Conservation (phyloP, 1,140 invertebrate genomes). For the Drosophila cardini region DNA sequence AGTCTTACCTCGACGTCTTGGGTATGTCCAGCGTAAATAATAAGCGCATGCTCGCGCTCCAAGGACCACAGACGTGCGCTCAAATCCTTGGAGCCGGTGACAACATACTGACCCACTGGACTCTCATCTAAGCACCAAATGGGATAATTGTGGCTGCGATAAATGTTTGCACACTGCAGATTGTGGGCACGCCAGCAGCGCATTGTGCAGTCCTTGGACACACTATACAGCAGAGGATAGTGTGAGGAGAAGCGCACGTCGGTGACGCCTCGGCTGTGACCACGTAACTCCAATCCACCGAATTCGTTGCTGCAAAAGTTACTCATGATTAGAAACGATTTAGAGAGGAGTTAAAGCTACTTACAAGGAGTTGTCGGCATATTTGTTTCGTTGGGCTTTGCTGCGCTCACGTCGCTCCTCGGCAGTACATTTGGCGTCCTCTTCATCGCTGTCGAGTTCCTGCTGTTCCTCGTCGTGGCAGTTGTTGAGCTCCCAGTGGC, state of each 20-base stretch:
- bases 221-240: slow-evolving; percentile 88
- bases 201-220: slow-evolving; percentile 92
- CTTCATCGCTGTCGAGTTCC: slow-evolving; percentile 48
- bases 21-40: slow-evolving; percentile 93
- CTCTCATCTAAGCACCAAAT: slow-evolving; percentile 94
- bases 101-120: slow-evolving; percentile 90
- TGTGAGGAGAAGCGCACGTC: slow-evolving; percentile 88
- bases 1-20: slow-evolving; percentile 91
- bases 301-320: slow-evolving; percentile 80
- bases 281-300: slow-evolving; percentile 87
- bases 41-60: slow-evolving; percentile 91
- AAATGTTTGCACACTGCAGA: slow-evolving; percentile 89
- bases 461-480: slow-evolving; percentile 56
- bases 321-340: background rate
- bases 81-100: slow-evolving; percentile 93
- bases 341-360: background rate
- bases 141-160: slow-evolving; percentile 93
- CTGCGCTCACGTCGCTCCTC: slow-evolving; percentile 46
- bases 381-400: slow-evolving; percentile 61
- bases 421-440: slow-evolving; percentile 24
- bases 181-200: slow-evolving; percentile 89
- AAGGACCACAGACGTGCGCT: slow-evolving; percentile 94
- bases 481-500: slow-evolving; percentile 79
- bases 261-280: slow-evolving; percentile 91
- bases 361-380: slow-evolving; percentile 75